Percentiles rank a stretch among this genome's conserved stretches.
These are phyloP conservation scores for Raja brachyura DNA, from an alignment of 2,113 vertebrate genomes.

Conservation along the genomic window DNA sequence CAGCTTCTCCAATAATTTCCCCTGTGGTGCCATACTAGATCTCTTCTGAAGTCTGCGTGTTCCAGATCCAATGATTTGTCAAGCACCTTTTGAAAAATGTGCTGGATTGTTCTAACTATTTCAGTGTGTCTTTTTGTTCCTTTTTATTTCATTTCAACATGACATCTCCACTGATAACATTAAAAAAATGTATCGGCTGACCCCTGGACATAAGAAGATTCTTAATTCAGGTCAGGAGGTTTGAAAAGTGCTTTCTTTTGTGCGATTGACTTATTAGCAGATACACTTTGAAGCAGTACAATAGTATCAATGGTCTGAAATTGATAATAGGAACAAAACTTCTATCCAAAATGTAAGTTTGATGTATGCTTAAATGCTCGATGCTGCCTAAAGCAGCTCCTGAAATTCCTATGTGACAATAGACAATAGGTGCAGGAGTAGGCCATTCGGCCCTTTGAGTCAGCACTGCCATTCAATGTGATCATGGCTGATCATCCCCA, in stretches of 20 bases:
- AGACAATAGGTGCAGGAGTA: too few species aligned
- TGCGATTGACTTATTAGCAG: background rate
- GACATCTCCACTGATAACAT: background rate
- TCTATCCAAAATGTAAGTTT: background rate
- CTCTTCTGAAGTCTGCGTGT: background rate
- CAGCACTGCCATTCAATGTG: too few species aligned
- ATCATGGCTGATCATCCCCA: too few species aligned
- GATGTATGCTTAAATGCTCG: too few species aligned
- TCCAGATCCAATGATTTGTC: background rate
- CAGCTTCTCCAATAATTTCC: background rate
- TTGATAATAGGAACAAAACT: slow-evolving; percentile 13
- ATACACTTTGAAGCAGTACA: background rate
- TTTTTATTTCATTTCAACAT: background rate
- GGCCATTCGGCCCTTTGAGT: too few species aligned
- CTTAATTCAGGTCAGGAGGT: background rate
- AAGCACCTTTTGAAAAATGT: background rate
- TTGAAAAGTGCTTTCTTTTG: background rate
- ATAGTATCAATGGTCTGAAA: background rate
- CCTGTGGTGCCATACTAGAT: background rate
- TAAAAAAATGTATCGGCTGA: background rate
- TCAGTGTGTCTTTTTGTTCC: background rate
- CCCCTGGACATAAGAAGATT: background rate
- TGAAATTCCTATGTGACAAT: background rate
- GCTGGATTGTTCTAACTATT: background rate
- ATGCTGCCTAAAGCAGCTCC: background rate